These are phyloP conservation scores for Cybosia mesomella DNA, from an alignment of 2,888 invertebrate genomes.

Conservation along the genomic window DNA sequence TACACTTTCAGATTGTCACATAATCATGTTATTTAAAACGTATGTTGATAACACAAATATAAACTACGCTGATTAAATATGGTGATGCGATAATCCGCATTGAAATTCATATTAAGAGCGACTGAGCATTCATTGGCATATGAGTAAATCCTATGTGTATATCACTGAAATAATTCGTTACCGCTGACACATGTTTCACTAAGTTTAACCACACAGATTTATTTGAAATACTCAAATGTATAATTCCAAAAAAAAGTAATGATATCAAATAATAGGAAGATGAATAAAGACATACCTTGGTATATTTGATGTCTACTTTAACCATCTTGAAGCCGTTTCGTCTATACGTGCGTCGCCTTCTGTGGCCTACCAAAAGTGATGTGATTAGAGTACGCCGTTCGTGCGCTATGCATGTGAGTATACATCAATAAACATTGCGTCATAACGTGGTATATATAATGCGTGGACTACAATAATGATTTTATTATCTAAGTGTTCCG, in stretches of 20 bases:
- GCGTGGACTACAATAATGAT: slow-evolving; percentile 1
- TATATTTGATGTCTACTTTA: slow-evolving; percentile 83
- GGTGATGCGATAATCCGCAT: neutral
- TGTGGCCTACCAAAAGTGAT: slow-evolving; percentile 45
- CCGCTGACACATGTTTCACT: neutral
- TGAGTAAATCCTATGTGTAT: neutral
- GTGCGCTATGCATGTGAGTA: neutral
- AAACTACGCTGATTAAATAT: neutral
- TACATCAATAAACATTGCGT: slow-evolving; percentile 23
- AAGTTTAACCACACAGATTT: neutral
- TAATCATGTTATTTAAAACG: neutral
- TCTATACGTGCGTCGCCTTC: slow-evolving; percentile 52
- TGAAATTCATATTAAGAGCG: neutral
- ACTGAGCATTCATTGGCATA: neutral
- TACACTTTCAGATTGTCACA: neutral
- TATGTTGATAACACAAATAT: neutral
- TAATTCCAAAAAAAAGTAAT: neutral
- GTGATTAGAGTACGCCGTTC: slow-evolving; percentile 14
- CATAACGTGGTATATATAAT: slow-evolving; percentile 14
- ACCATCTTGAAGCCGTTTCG: slow-evolving; percentile 68
- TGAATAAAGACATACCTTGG: slow-evolving; percentile 69
- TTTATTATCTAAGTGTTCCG: slow-evolving; percentile 23
- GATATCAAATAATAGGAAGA: neutral
- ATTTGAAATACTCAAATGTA: neutral
- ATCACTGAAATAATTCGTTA: neutral